Evolutionary conservation across 2,888 invertebrate genomes (phyloP), one percentile per base, ranked within the genome.

Genomic region (Boloria euphrosyne): DNA sequence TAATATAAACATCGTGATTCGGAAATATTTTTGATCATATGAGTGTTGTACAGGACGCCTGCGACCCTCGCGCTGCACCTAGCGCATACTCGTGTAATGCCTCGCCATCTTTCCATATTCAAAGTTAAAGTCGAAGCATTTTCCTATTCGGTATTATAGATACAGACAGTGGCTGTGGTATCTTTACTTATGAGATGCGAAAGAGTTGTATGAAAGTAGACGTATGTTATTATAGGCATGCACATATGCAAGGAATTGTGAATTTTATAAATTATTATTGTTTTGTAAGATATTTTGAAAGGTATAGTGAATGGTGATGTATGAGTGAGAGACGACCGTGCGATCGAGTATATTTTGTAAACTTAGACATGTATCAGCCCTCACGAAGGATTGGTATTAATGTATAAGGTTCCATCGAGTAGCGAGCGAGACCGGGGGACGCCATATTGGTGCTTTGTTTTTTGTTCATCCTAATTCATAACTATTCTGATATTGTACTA

Each of bases 101-200:
- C 89, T 89, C 88, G 83, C 86, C 85, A 81, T 85, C 81, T 89
- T 89, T 88, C 88, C 86, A 81, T 85, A 84, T 84, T 89, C 83
- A 86, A 86, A 64, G n/a, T 71, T 80, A 85, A 69, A 78, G 6
- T 87, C 80, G 75, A 85, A 87, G 89, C 90, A 90, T 91, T 90
- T 90, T 91, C 90, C 90, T 91, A 91, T 91, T 92, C 86, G 92
- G 91, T 91, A 90, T 91, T 91, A 89, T 90, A 87, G 90, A 90
- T 91, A 92, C 91, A 91, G 90, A 90, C 89, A 89, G 91, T 92
- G 92, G 92, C 92, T 92, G 92, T 92, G 92, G 92, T 92, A 91
- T 91, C 85, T 90, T 90, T 87, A 90, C 89, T 89, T 90, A 89
- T 84, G 84, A 89, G 88, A 88, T 80, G 74, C 85, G 89, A 81